Percentiles rank a stretch among this genome's conserved stretches.
phyloP scores from a whole-genome alignment of 2,797 vertebrate species.

The Nyctalus aviator region DNA sequence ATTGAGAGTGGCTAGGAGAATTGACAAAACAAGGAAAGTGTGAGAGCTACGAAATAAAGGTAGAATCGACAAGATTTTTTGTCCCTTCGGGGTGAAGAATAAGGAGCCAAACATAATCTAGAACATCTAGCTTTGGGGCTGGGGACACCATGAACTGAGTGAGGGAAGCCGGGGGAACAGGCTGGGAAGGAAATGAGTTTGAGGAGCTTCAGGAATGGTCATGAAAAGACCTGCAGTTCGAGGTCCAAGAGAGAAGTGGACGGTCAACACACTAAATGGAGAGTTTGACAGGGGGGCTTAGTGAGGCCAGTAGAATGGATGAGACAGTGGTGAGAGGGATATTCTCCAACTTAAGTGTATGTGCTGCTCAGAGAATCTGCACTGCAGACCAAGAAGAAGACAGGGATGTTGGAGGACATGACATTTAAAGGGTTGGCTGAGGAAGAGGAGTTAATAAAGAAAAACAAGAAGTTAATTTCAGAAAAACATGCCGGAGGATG shows the following conservation, averaged over 20 bases:
- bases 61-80: not conserved
- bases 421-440: not conserved
- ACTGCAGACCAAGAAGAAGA: not conserved
- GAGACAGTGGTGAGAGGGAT: not conserved
- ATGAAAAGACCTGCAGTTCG: not conserved
- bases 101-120: not conserved
- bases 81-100: not conserved
- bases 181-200: not conserved
- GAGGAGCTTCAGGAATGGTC: not conserved
- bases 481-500: no score
- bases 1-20: not conserved
- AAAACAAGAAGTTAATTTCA: not conserved
- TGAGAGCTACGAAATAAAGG: not conserved
- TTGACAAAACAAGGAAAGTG: not conserved
- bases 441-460: not conserved
- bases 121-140: not conserved
- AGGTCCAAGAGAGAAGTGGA: not conserved
- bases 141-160: not conserved
- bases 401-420: not conserved
- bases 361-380: no score
- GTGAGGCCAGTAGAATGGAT: not conserved
- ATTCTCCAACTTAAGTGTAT: not conserved
- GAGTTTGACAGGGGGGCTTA: not conserved
- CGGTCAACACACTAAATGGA: not conserved
- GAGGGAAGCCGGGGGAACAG: accelerated